Conservation (phyloP, 1,140 invertebrate genomes). For the Monomorium pharaonis region DNA sequence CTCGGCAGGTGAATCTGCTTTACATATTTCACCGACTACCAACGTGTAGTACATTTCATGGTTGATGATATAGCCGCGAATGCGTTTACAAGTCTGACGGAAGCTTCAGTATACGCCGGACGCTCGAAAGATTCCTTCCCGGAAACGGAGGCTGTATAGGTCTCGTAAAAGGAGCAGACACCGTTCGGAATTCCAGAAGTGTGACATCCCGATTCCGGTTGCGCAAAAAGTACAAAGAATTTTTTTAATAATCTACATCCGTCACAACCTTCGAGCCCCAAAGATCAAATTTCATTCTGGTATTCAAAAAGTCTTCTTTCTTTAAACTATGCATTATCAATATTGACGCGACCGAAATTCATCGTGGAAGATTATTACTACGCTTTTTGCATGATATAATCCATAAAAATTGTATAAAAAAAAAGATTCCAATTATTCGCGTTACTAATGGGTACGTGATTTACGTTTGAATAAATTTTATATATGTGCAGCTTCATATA, state of each 20-base stretch:
- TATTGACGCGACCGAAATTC: not conserved
- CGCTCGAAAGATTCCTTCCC: constrained; percentile 8
- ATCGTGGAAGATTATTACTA: not conserved
- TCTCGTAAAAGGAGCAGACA: not conserved
- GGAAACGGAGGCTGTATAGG: not conserved
- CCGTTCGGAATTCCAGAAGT: not conserved
- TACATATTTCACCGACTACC: constrained; percentile 34
- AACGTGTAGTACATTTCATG: constrained; percentile 10
- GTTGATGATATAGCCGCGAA: constrained; percentile 27
- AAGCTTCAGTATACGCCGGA: constrained; percentile 4
- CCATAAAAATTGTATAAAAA: not conserved
- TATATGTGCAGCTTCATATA: not conserved
- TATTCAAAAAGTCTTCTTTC: too few relatives aligned
- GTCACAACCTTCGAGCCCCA: not conserved
- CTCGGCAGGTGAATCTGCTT: constrained; percentile 7
- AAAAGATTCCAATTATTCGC: not conserved
- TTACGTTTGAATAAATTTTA: not conserved
- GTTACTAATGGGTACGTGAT: not conserved
- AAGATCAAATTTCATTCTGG: not conserved
- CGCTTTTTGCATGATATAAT: not conserved
- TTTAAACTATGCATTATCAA: not conserved
- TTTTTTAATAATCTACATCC: constrained; percentile 42
- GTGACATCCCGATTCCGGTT: not conserved
- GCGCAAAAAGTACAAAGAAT: constrained; percentile 5
- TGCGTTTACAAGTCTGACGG: constrained; percentile 10